Conservation (phyloP, 1,140 invertebrate species). For the Microplitis demolitor region DNA sequence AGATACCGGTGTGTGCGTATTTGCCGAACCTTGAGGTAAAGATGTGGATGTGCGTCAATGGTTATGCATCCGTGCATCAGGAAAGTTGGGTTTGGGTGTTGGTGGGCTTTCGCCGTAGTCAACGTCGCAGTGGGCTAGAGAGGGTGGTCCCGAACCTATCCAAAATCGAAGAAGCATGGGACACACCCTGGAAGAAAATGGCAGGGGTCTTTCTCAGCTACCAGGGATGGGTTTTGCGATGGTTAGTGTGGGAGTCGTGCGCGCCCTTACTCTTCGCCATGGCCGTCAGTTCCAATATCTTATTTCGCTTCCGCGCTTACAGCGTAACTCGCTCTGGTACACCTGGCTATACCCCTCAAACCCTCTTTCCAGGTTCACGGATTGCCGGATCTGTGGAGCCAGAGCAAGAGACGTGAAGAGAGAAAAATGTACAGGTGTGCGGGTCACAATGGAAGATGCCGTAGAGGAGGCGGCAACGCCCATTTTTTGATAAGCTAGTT, state of each 20-base stretch:
- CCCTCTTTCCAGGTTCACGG: conserved; percentile 11
- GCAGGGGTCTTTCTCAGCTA: conserved; percentile 40
- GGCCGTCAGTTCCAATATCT: conserved; percentile 45
- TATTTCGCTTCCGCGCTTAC: conserved; percentile 45
- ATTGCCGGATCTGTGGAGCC: conserved; percentile 6
- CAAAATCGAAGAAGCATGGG: conserved; percentile 57
- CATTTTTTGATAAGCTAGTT: conserved; percentile 65
- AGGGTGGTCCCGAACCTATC: conserved; percentile 50
- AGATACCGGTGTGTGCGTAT: conserved; percentile 9
- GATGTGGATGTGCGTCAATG: conserved; percentile 10
- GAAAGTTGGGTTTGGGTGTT: conserved; percentile 15
- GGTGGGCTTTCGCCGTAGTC: not conserved
- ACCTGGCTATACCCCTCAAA: not conserved
- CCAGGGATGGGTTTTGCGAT: not conserved
- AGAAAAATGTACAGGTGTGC: conserved; percentile 16
- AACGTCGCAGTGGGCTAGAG: conserved; percentile 1
- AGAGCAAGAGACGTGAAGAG: conserved; percentile 26
- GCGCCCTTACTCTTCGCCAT: conserved; percentile 9
- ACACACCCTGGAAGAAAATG: conserved; percentile 54
- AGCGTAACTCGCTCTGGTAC: conserved; percentile 5
- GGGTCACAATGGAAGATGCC: conserved; percentile 41
- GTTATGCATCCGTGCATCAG: conserved; percentile 19
- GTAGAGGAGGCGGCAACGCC: conserved; percentile 57
- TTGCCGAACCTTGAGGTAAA: not conserved
- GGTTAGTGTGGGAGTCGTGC: not conserved